phyloP scores from a whole-genome alignment of 2,888 invertebrate species.

The Podabrus alpinus region DNA sequence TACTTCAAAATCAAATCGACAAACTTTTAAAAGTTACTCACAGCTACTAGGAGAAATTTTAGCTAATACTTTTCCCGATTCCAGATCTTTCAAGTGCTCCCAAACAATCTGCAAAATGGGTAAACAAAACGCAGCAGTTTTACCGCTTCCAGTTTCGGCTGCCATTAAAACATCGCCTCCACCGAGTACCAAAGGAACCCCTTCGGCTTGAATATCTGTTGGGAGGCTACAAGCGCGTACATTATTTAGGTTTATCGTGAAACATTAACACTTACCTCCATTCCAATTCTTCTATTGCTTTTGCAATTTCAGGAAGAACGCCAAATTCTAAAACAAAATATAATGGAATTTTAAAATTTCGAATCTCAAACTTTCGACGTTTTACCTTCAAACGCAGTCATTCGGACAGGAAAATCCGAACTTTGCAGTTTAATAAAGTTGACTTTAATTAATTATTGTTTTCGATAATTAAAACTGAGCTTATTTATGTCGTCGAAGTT shows the following conservation, averaged over 20 bases:
- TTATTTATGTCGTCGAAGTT: no score
- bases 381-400: conserved; percentile 61
- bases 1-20: not conserved
- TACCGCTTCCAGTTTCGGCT: conserved; percentile 98
- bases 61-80: conserved; percentile 72
- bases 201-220: conserved; percentile 98
- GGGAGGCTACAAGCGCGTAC: conserved; percentile 71
- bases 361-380: conserved; percentile 9
- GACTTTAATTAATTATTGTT: no score
- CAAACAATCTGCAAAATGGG: conserved; percentile 97
- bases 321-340: conserved; percentile 83
- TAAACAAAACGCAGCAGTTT: conserved; percentile 98
- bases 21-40: conserved; percentile 41
- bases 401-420: conserved; percentile 34
- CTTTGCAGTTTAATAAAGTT: no score
- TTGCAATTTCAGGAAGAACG: conserved; percentile 91
- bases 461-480: no score
- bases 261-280: conserved; percentile 81
- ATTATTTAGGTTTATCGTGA: not conserved
- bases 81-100: conserved; percentile 91
- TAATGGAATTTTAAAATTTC: not conserved
- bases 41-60: conserved; percentile 49
- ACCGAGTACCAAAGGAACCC: conserved; percentile 94
- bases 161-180: conserved; percentile 99
- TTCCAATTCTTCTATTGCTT: conserved; percentile 96